Evolutionary conservation across 2,797 vertebrate genomes (phyloP).

Genomic region (Lutjanus argentimaculatus): DNA sequence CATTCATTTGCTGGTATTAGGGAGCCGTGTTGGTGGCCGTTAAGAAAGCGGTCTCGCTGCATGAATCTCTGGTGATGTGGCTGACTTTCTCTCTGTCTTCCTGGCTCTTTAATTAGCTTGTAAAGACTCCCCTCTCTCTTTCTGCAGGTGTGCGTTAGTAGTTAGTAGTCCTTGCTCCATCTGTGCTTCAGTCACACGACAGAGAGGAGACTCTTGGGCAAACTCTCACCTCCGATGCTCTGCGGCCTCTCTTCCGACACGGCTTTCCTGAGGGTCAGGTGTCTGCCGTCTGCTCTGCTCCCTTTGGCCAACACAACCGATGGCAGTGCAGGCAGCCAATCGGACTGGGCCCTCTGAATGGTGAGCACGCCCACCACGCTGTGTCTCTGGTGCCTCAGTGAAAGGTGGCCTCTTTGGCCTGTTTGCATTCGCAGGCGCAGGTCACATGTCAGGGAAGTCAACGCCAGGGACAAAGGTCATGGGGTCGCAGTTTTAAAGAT

Average conservation of each 20-base stretch:
- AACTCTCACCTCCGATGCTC: conserved; percentile 92
- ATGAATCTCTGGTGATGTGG: conserved; percentile 81
- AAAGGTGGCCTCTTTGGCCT: conserved; percentile 94
- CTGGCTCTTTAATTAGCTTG: conserved; percentile 47
- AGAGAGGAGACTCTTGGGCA: conserved; percentile 69
- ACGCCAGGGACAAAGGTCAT: conserved; percentile 77
- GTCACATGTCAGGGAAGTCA: conserved; percentile 59
- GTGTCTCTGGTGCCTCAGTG: conserved; percentile 97
- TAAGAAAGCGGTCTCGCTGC: conserved; percentile 70
- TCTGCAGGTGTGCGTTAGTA: conserved; percentile 88
- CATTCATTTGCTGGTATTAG: conserved; percentile 71
- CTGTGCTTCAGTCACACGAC: conserved; percentile 78
- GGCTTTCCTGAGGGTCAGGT: conserved; percentile 98
- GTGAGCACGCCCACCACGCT: conserved; percentile 98
- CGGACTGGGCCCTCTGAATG: conserved; percentile 96
- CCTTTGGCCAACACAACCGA: conserved; percentile 88
- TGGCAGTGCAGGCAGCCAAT: conserved; percentile 92
- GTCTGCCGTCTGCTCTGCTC: conserved; percentile 94
- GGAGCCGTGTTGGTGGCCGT: conserved; percentile 69
- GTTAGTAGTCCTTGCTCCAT: conserved; percentile 73
- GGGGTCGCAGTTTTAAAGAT: conserved; percentile 73
- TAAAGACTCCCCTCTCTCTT: conserved; percentile 61
- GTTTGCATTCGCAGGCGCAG: conserved; percentile 52
- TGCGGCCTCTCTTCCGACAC: conserved; percentile 96
- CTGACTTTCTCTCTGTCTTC: conserved; percentile 58